Evolutionary conservation across 2,888 invertebrate species (phyloP).

Genomic region (Lottia gigantea): DNA sequence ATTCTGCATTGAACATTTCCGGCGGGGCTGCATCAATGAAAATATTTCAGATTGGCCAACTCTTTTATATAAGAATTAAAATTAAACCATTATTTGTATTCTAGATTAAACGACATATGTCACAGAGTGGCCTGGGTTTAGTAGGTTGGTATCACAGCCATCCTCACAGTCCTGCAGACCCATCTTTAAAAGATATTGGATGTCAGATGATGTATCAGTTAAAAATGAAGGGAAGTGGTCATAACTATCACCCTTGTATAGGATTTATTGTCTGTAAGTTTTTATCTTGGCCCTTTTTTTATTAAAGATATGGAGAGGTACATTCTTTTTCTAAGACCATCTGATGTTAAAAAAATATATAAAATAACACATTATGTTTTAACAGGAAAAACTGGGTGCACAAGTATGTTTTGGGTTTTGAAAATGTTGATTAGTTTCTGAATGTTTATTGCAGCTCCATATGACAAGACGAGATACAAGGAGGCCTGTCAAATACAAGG

Average conservation of each 20-base stretch:
- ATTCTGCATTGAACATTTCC: no score
- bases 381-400: no score
- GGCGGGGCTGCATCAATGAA: no score
- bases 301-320: background rate
- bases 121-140: conserved; percentile 80
- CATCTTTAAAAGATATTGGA: conserved; percentile 83
- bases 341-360: no score
- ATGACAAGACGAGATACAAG: conserved; percentile 43
- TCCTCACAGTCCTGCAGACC: conserved; percentile 84
- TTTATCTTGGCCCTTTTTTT: background rate
- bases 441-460: conserved; percentile 55
- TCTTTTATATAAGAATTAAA: no score
- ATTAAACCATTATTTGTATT: background rate
- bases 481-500: conserved; percentile 76
- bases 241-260: conserved; percentile 91
- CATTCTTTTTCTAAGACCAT: no score
- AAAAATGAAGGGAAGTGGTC: conserved; percentile 89
- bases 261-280: conserved; percentile 91
- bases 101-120: conserved; percentile 60
- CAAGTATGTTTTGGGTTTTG: no score
- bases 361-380: no score
- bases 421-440: no score
- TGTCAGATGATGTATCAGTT: conserved; percentile 95
- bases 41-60: no score
- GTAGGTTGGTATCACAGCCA: conserved; percentile 96